Conservation (phyloP, 2,888 invertebrate genomes). For the Amiota communis region DNA sequence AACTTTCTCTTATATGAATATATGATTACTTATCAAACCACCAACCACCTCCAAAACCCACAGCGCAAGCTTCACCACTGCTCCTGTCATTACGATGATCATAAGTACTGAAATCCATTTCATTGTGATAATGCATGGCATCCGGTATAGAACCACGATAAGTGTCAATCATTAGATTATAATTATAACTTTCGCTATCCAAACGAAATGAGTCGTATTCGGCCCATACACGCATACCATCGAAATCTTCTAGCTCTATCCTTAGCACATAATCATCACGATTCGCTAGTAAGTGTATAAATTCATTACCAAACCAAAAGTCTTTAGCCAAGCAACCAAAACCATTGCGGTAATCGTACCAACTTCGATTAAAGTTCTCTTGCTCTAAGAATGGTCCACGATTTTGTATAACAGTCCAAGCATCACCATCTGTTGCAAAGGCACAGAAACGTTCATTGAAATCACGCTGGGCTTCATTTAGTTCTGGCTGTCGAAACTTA, state of each 20-base stretch:
- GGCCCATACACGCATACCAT: conserved; percentile 74
- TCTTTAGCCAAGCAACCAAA: conserved; percentile 76
- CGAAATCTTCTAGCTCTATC: conserved; percentile 75
- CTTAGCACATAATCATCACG: conserved; percentile 72
- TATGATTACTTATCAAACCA: conserved; percentile 76
- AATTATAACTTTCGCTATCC: conserved; percentile 72
- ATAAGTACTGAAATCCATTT: conserved; percentile 72
- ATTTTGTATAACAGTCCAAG: conserved; percentile 76
- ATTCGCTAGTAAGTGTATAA: conserved; percentile 73
- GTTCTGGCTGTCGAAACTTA: conserved; percentile 61
- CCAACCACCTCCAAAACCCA: conserved; percentile 77
- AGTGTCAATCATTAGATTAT: conserved; percentile 73
- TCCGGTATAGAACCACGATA: conserved; percentile 75
- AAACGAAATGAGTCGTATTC: conserved; percentile 74
- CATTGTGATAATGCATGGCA: conserved; percentile 75
- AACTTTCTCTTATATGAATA: not conserved
- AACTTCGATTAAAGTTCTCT: conserved; percentile 76
- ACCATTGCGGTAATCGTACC: conserved; percentile 76
- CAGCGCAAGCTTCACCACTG: conserved; percentile 74
- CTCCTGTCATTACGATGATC: conserved; percentile 74
- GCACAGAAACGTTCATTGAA: conserved; percentile 74
- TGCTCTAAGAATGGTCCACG: conserved; percentile 69
- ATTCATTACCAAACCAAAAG: conserved; percentile 78
- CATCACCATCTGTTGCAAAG: conserved; percentile 73
- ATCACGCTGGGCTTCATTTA: conserved; percentile 69